Evolutionary conservation across 2,888 invertebrate genomes (phyloP).

Genomic region (Aromia moschata): DNA sequence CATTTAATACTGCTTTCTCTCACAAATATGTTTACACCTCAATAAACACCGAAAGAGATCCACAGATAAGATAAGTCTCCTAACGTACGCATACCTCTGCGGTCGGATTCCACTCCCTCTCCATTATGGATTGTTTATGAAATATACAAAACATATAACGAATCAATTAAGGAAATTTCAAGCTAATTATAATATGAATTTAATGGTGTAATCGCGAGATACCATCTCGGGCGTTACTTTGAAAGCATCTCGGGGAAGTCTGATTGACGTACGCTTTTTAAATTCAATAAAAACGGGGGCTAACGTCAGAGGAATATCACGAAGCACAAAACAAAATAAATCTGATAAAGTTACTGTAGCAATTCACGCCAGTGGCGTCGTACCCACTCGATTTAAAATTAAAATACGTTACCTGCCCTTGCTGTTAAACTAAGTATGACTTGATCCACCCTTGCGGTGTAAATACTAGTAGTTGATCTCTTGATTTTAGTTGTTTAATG

Average conservation of each 20-base stretch:
- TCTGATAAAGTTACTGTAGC: conserved; percentile 41
- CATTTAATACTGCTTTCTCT: no score
- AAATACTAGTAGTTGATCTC: no score
- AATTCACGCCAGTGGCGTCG: conserved; percentile 27
- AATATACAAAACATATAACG: conserved; percentile 27
- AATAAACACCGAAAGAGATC: no score
- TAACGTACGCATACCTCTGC: no score
- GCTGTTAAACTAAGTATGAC: no score
- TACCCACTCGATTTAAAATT: no score
- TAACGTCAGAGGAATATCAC: conserved; percentile 38
- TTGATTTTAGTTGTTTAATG: no score
- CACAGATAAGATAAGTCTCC: no score
- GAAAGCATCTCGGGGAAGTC: conserved; percentile 31
- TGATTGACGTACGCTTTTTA: conserved; percentile 42
- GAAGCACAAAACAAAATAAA: conserved; percentile 38
- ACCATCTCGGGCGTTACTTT: conserved; percentile 38
- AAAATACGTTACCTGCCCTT: no score
- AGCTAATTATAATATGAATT: conserved; percentile 48
- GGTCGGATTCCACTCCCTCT: not conserved
- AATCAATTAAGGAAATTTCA: conserved; percentile 41
- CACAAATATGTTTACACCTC: no score
- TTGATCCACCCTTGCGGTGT: no score
- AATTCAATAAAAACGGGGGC: conserved; percentile 39
- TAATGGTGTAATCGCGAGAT: conserved; percentile 42
- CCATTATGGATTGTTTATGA: conserved; percentile 8